Base-by-base conservation (phyloP, 2,113 vertebrate genomes). In the Ceratotherium simum region DNA sequence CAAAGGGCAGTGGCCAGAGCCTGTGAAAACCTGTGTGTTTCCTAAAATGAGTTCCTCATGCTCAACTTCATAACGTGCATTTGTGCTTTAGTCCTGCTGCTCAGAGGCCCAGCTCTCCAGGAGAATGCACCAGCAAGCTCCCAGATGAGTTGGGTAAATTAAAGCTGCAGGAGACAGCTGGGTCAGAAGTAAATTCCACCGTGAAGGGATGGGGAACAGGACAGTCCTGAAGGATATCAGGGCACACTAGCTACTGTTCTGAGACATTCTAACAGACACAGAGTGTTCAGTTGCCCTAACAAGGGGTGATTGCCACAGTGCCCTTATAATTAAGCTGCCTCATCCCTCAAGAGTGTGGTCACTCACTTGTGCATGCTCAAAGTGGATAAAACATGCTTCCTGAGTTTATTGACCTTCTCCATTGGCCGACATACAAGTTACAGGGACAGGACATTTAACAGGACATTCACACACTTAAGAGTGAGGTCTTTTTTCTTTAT, bases 1-100 rank as follows among this genome's bases (percentile, higher is more conserved):
- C 21, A 0, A 11, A 25, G 69, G 69, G 7, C 36, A 1, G 3
- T 54, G 65, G 12, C 6, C 0, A 3, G 42, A 75, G 42, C 7
- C 39, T 18, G 3, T 5, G 11, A 58, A 56, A 51, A 62, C 17
- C 23, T 1, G 46, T 25, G 39, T 8, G 3, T 23, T 67, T 86
- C 80, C 56, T 23, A 23, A 81, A 54, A 21, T 1, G 0, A 39
- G n/a, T 16, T 36, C 9, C 29, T 42, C 0, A 0, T 2, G 33
- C 31, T 33, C 3, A 2, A 12, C 81, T 33, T 33, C 3, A 5
- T 36, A 12, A 27, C 51, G 14, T 20, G 42, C n/a, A 1, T 60
- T 1, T 64, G 9, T 51, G 48, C 10, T 0, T 73, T 8, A 14
- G 33, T 10, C 18, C 73, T 3, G 2, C 51, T 3, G 1, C 20